These are phyloP conservation scores for Parasteatoda lunata DNA, from an alignment of 2,888 invertebrate species.

Conservation along the genomic window DNA sequence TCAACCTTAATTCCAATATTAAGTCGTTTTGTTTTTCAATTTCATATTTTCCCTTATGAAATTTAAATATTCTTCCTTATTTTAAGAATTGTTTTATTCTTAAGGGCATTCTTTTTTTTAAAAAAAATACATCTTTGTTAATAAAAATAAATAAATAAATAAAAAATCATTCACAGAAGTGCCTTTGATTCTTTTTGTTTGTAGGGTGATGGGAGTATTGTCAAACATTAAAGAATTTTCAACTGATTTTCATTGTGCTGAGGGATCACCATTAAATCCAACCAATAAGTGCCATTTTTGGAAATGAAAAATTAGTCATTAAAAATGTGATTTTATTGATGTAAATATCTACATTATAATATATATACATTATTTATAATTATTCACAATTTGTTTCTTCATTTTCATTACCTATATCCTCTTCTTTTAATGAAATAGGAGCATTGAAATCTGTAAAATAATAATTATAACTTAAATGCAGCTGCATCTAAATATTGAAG, in stretches of 20 bases:
- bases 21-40: no score
- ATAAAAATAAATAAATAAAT: no score
- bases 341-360: conserved; percentile 11
- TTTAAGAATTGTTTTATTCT: no score
- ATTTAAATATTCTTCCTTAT: no score
- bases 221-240: conserved; percentile 64
- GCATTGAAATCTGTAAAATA: conserved; percentile 2
- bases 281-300: conserved; percentile 38
- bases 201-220: conserved; percentile 48
- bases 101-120: no score
- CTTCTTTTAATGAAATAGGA: neutral
- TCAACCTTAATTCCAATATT: no score
- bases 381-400: neutral
- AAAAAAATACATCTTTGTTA: no score
- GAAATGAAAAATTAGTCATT: conserved; percentile 15
- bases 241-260: conserved; percentile 54
- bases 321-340: conserved; percentile 18
- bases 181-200: conserved; percentile 6
- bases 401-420: neutral
- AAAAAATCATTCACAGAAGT: neutral
- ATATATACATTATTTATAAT: conserved; percentile 5
- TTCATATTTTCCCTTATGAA: no score
- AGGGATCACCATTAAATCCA: conserved; percentile 44
- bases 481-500: neutral
- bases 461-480: neutral